Conservation (phyloP, 2,888 invertebrate genomes). For the Notodonta ziczac region DNA sequence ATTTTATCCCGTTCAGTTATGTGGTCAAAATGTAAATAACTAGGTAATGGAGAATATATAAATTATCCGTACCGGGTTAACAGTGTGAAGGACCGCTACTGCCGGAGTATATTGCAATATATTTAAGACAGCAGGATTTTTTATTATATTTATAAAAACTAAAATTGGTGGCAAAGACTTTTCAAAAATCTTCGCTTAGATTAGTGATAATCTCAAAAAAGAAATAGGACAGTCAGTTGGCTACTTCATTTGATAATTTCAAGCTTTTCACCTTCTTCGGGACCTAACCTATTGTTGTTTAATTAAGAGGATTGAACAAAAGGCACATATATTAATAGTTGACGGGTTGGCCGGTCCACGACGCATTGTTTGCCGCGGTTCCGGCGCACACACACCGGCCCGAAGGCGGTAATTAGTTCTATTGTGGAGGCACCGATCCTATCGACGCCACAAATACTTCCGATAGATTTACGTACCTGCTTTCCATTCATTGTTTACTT, state of each 20-base stretch:
- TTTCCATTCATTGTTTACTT: conserved; percentile 75
- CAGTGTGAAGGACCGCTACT: no score
- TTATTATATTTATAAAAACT: no score
- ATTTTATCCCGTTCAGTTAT: no score
- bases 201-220: no score
- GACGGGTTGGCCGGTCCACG: conserved; percentile 39
- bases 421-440: conserved; percentile 76
- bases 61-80: no score
- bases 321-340: conserved; percentile 47
- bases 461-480: conserved; percentile 78
- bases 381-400: conserved; percentile 56
- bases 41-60: no score
- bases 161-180: no score
- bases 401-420: conserved; percentile 76
- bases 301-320: conserved; percentile 61
- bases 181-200: no score
- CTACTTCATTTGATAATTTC: conserved; percentile 19
- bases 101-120: no score
- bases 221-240: neutral
- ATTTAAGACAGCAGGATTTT: no score
- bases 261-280: conserved; percentile 15
- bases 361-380: conserved; percentile 67
- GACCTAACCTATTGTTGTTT: conserved; percentile 48
- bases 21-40: no score
- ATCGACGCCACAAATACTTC: conserved; percentile 74